phyloP scores from a whole-genome alignment of 1,140 invertebrate genomes.

The Zaprionus taronus region DNA sequence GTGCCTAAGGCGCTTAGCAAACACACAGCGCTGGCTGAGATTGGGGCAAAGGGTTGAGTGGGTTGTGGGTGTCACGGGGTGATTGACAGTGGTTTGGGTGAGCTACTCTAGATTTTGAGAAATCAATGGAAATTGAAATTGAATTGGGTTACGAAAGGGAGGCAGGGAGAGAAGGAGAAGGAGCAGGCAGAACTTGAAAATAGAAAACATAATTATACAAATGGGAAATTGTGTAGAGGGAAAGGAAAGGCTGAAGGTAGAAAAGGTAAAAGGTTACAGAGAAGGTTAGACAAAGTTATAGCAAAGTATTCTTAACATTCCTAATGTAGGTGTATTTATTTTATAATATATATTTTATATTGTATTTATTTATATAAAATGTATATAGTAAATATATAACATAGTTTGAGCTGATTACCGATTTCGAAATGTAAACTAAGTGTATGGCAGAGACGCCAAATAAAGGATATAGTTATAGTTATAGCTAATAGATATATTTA shows the following conservation, averaged over 20 bases:
- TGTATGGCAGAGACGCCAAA: no score
- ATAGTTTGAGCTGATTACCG: no score
- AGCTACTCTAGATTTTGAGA: not conserved
- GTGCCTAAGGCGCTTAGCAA: constrained; percentile 44
- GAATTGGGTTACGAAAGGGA: not conserved
- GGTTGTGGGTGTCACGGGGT: not conserved
- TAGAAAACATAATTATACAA: not conserved
- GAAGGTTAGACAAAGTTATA: no score
- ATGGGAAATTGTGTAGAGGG: not conserved
- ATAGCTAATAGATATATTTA: no score
- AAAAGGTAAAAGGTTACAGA: no score
- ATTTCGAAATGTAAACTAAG: no score
- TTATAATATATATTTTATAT: no score
- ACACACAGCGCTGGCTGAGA: constrained; percentile 14
- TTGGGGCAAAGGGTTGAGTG: not conserved
- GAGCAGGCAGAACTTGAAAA: not conserved
- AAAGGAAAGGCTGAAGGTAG: not conserved
- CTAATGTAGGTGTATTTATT: no score
- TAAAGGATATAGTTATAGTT: no score
- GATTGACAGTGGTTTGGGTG: constrained; percentile 13
- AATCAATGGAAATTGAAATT: not conserved
- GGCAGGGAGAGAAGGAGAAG: not conserved
- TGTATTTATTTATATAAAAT: no score
- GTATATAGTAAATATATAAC: no score
- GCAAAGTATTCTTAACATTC: no score